phyloP scores from a whole-genome alignment of 2,113 vertebrate species.

The Paramormyrops kingsleyae region DNA sequence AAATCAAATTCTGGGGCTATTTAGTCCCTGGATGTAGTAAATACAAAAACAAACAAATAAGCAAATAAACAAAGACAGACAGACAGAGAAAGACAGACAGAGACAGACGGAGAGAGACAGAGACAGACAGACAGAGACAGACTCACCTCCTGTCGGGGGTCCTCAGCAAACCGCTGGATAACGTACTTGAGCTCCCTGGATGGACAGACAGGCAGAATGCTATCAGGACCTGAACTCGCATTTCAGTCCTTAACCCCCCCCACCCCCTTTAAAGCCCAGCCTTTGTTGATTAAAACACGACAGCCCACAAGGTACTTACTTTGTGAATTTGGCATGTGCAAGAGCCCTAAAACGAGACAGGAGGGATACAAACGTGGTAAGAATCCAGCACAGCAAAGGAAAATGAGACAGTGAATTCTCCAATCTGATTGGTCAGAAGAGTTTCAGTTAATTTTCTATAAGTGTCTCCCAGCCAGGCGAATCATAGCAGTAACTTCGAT shows the following conservation, averaged over 20 bases:
- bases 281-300: neutral
- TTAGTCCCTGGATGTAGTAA: too few relatives aligned
- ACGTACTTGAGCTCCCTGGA: slow-evolving; percentile 93
- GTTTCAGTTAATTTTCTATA: neutral
- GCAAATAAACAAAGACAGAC: slow-evolving; percentile 35
- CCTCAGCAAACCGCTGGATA: slow-evolving; percentile 96
- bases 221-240: neutral
- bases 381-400: neutral
- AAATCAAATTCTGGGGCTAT: too few relatives aligned
- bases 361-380: neutral
- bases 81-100: too few relatives aligned
- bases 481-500: neutral
- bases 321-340: neutral
- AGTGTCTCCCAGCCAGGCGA: neutral
- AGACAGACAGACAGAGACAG: neutral
- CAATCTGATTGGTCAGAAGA: neutral
- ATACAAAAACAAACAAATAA: slow-evolving; percentile 56
- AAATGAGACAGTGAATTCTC: neutral
- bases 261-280: neutral
- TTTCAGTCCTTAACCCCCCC: neutral
- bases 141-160: slow-evolving; percentile 88
- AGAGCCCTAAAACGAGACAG: neutral
- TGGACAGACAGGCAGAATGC: neutral
- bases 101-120: too few relatives aligned
- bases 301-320: slow-evolving; percentile 25